A percentile compares a stretch with the other conserved stretches of the same genome.
phyloP scores from a whole-genome alignment of 2,113 vertebrate species.

The Semicossyphus pulcher region DNA sequence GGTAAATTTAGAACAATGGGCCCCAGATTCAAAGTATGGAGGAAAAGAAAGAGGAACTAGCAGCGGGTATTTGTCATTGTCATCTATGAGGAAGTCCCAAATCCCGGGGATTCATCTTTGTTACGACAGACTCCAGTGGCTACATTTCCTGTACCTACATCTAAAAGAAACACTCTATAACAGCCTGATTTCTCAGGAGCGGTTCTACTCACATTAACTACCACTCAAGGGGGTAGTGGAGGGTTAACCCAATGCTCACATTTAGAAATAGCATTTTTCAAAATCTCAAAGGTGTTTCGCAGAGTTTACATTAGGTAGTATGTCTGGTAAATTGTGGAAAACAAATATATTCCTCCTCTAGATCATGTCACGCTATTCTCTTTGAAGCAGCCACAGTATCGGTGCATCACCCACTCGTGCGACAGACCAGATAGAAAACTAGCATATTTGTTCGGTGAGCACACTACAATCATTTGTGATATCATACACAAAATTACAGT shows the following conservation, averaged over 20 bases:
- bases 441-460: too few species aligned
- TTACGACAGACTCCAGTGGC: slow-evolving; percentile 38
- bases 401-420: not conserved
- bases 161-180: slow-evolving; percentile 11
- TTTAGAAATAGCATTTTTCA: slow-evolving; percentile 8
- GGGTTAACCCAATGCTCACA: slow-evolving; percentile 7
- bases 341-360: not conserved
- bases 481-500: too few species aligned
- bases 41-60: slow-evolving; percentile 23
- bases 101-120: slow-evolving; percentile 64
- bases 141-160: slow-evolving; percentile 37
- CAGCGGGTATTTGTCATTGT: slow-evolving; percentile 79
- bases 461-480: too few species aligned
- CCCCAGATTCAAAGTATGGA: slow-evolving; percentile 52
- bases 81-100: slow-evolving; percentile 59
- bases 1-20: slow-evolving; percentile 73
- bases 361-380: not conserved
- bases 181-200: slow-evolving; percentile 19
- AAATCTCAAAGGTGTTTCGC: slow-evolving; percentile 13
- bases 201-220: slow-evolving; percentile 21
- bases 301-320: slow-evolving; percentile 5
- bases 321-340: not conserved
- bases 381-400: not conserved
- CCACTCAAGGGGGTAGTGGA: not conserved
- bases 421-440: too few species aligned